Evolutionary conservation across 1,140 invertebrate genomes (phyloP).

Genomic region (Probaryconus sp.): DNA sequence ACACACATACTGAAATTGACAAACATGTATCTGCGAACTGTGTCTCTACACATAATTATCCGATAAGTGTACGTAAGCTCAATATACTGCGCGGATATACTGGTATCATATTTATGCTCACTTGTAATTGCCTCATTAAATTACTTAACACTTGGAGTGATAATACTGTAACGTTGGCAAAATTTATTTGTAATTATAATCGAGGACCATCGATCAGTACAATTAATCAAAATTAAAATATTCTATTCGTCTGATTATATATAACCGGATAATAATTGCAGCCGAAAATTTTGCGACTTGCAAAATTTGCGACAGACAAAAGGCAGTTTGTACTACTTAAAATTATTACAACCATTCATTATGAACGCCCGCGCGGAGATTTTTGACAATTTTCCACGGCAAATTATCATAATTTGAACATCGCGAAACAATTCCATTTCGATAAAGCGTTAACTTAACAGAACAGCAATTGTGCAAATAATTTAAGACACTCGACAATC

Average conservation of each 20-base stretch:
- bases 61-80: constrained; percentile 16
- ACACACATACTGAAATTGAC: background rate
- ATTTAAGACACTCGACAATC: constrained; percentile 26
- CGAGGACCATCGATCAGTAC: no score
- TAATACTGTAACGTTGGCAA: no score
- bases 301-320: background rate
- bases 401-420: no score
- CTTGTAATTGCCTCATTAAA: constrained; percentile 3
- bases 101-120: constrained; percentile 2
- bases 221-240: no score
- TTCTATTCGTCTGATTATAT: background rate
- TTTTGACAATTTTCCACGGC: no score
- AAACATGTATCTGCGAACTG: background rate
- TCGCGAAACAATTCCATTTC: constrained; percentile 19
- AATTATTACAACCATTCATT: background rate
- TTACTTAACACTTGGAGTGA: constrained; percentile 12
- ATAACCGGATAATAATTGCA: no score
- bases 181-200: no score
- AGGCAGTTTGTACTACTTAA: constrained; percentile 1
- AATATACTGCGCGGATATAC: constrained; percentile 2
- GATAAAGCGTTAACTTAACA: background rate
- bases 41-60: constrained; percentile 8
- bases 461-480: constrained; percentile 8
- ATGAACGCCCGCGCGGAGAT: background rate
- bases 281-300: no score